phyloP scores from a whole-genome alignment of 2,113 vertebrate genomes.

The Eretmodus cyanostictus region DNA sequence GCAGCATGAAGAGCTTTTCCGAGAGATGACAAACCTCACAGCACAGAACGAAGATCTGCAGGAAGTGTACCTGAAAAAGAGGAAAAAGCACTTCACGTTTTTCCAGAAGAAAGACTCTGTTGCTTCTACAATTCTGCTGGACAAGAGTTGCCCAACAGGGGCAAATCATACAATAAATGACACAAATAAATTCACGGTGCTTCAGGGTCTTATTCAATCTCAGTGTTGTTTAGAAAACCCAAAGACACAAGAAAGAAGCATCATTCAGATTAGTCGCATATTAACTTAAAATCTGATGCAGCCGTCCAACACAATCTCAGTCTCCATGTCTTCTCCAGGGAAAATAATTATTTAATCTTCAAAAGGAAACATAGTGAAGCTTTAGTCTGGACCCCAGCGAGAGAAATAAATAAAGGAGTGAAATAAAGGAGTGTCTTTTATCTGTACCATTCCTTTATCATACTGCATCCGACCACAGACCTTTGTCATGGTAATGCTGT shows the following conservation, averaged over 20 bases:
- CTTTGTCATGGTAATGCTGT: slow-evolving; percentile 67
- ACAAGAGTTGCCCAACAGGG: background rate
- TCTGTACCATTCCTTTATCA: slow-evolving; percentile 34
- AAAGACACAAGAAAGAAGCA: background rate
- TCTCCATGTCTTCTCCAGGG: background rate
- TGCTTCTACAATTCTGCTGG: background rate
- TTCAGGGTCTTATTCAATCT: background rate
- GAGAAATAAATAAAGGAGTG: slow-evolving; percentile 7
- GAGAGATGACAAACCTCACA: background rate
- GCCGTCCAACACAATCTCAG: background rate
- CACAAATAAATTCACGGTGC: background rate
- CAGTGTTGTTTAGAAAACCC: background rate
- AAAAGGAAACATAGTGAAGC: background rate
- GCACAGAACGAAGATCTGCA: background rate
- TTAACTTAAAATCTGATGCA: background rate
- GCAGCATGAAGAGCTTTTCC: background rate
- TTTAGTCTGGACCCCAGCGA: slow-evolving; percentile 2
- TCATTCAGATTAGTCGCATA: background rate
- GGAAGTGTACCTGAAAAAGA: background rate
- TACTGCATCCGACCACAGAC: slow-evolving; percentile 31
- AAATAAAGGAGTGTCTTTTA: slow-evolving; percentile 27
- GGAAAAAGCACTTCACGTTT: rapidly evolving
- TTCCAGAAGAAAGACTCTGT: background rate
- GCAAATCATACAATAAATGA: background rate
- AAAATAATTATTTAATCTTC: background rate